phyloP scores from a whole-genome alignment of 2,113 vertebrate genomes.

The Vombatus ursinus region DNA sequence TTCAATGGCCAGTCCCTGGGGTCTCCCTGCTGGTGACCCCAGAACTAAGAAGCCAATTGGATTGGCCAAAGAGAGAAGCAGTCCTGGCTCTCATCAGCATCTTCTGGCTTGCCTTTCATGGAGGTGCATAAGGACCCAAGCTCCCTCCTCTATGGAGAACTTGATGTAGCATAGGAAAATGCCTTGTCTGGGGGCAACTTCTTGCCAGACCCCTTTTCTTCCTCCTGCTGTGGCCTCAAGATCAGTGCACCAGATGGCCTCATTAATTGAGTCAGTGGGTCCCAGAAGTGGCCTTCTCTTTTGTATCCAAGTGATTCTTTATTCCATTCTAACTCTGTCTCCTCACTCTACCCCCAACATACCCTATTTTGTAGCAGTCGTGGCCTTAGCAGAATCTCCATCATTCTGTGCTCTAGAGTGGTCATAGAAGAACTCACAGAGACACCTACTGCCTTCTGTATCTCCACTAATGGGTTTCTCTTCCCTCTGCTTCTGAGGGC shows the following conservation, averaged over 20 bases:
- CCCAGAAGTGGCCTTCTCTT: background rate
- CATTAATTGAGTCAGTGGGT: background rate
- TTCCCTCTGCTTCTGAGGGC: background rate
- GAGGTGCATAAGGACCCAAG: background rate
- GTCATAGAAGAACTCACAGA: background rate
- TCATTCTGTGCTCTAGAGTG: background rate
- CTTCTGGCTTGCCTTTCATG: background rate
- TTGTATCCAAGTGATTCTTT: background rate
- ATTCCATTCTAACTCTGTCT: background rate
- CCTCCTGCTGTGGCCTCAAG: background rate
- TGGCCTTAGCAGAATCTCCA: background rate
- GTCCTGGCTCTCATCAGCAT: background rate
- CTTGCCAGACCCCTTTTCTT: background rate
- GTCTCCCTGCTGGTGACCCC: background rate
- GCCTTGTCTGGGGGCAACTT: background rate
- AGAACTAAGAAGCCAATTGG: background rate
- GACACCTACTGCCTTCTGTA: background rate
- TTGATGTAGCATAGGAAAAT: background rate
- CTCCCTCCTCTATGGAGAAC: background rate
- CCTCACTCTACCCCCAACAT: background rate
- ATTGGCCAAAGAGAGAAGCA: background rate
- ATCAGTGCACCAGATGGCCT: background rate
- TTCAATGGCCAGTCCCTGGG: background rate
- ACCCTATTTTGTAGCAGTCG: background rate
- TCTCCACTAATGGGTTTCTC: background rate